Conservation (phyloP, 2,888 invertebrate genomes). For the Brenthis daphne region DNA sequence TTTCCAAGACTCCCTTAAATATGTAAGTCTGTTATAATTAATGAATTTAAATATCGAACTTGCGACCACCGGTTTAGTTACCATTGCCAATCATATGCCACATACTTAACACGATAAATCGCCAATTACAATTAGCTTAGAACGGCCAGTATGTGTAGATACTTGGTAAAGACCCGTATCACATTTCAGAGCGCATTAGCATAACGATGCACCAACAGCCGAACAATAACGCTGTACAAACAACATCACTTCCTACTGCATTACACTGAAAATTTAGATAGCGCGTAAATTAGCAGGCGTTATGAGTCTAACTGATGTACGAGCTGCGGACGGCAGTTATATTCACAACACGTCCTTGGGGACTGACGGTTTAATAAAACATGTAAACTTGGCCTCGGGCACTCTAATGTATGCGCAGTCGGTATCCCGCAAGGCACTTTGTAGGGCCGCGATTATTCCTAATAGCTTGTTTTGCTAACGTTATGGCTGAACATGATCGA, state of each 20-base stretch:
- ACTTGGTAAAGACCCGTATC: constrained; percentile 5
- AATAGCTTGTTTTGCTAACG: constrained; percentile 31
- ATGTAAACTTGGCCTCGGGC: constrained; percentile 36
- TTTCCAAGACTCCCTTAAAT: too few relatives aligned
- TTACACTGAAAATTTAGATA: constrained; percentile 27
- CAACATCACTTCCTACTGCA: constrained; percentile 16
- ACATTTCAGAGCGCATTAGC: constrained; percentile 13
- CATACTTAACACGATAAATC: too few relatives aligned
- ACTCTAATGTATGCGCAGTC: constrained; percentile 41
- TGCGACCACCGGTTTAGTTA: too few relatives aligned
- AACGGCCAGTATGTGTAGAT: too few relatives aligned
- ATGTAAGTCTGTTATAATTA: too few relatives aligned
- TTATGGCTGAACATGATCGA: constrained; percentile 21
- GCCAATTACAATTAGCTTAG: too few relatives aligned
- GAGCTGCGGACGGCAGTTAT: constrained; percentile 29
- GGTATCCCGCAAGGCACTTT: constrained; percentile 39
- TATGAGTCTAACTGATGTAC: constrained; percentile 26
- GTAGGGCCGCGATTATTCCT: constrained; percentile 40
- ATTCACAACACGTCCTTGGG: constrained; percentile 40
- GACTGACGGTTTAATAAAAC: constrained; percentile 42
- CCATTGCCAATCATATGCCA: too few relatives aligned
- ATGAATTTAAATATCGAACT: too few relatives aligned
- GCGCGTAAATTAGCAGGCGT: constrained; percentile 19
- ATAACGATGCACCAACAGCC: constrained; percentile 11
- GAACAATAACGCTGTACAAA: constrained; percentile 14